phyloP scores from a whole-genome alignment of 2,113 vertebrate species.

The Otolemur garnettii region DNA sequence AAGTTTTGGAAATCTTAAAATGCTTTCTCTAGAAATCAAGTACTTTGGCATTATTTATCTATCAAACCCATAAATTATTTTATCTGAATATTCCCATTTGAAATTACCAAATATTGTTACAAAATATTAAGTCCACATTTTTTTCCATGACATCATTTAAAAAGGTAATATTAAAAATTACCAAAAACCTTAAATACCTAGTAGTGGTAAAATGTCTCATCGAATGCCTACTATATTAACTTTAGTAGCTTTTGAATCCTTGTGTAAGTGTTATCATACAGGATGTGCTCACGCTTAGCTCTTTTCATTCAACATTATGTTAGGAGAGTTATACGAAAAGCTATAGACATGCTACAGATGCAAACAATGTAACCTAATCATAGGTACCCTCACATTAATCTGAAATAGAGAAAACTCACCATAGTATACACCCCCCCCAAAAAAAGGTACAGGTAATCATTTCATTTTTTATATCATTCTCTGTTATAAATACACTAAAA shows the following conservation, averaged over 20 bases:
- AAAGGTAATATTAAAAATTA: background rate
- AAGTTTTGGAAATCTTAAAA: background rate
- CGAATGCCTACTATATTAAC: background rate
- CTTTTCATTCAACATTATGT: background rate
- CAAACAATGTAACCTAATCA: too few relatives aligned
- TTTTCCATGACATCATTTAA: background rate
- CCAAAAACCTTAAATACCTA: background rate
- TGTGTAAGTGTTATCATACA: background rate
- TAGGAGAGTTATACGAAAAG: background rate
- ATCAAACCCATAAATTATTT: background rate
- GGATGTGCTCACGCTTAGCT: background rate
- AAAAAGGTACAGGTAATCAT: background rate
- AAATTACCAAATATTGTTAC: background rate
- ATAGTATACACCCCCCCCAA: too few relatives aligned
- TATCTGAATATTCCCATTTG: background rate
- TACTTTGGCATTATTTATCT: background rate
- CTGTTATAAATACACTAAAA: background rate
- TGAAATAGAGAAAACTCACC: too few relatives aligned
- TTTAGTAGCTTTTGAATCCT: background rate
- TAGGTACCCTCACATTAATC: too few relatives aligned
- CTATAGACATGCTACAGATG: background rate
- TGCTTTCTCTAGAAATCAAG: background rate
- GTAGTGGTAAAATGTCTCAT: background rate
- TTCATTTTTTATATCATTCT: background rate
- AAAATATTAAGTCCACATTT: background rate